These are phyloP conservation scores for Psilopogon haemacephalus DNA, from an alignment of 2,113 vertebrate species.

Conservation along the genomic window DNA sequence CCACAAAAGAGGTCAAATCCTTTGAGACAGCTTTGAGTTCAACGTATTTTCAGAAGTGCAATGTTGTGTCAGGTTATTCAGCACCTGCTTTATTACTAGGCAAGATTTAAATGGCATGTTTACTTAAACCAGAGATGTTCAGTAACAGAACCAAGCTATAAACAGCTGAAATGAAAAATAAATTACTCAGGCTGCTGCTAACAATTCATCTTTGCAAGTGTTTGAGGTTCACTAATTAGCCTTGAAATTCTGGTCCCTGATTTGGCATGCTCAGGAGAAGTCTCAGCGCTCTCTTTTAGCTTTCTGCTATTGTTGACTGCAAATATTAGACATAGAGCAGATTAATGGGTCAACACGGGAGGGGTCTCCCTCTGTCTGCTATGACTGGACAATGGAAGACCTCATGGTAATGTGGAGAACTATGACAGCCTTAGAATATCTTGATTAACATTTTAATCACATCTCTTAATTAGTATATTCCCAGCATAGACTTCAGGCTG, in stretches of 20 bases:
- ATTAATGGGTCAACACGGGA: background rate
- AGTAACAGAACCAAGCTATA: background rate
- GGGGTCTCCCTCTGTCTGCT: background rate
- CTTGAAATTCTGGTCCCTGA: background rate
- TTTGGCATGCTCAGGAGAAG: background rate
- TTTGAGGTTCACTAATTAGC: conserved; percentile 46
- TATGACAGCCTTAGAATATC: conserved; percentile 27
- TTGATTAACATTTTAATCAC: conserved; percentile 34
- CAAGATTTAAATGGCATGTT: conserved; percentile 20
- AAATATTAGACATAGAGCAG: background rate
- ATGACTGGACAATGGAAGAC: background rate
- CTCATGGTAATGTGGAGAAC: background rate
- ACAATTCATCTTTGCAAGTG: background rate
- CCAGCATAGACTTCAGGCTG: background rate
- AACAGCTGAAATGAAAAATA: conserved; percentile 32
- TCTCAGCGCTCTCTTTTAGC: background rate
- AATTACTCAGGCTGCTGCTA: background rate
- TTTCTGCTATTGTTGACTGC: background rate
- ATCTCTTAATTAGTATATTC: conserved; percentile 41
- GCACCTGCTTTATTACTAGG: background rate
- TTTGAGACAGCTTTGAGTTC: background rate
- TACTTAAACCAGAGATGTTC: conserved; percentile 23
- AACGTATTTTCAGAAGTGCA: background rate
- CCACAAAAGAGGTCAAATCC: background rate
- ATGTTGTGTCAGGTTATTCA: background rate